Evolutionary conservation across 2,797 vertebrate genomes (phyloP), one percentile per base, ranked within the genome.

Genomic region (Huso huso): DNA sequence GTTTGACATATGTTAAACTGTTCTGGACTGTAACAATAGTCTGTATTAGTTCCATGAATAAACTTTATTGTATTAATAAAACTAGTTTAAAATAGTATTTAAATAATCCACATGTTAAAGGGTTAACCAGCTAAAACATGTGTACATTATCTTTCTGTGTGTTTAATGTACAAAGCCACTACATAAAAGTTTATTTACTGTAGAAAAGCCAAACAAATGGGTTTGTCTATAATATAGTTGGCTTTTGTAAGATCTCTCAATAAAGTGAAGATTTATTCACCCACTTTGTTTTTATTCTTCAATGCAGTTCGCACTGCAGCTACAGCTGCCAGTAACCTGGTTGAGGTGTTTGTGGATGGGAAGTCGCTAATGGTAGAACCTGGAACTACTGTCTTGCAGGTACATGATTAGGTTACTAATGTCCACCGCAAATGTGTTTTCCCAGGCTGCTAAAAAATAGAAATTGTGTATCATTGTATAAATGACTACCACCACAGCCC

Each of bases 331-430:
- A 94, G 93, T 81, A 96, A 93, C 81, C 83, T 97, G 81, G 92
- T 99, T 76, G 92, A 99, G 72, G 92, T 95, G 50, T 99, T 99
- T 87, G 90, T 99, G 61, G 96, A 99, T 79, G 96, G 95, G 10
- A 92, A 93, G 10, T 85, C 95, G 70, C 75, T 98, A 0, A 79
- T 93, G 83, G 97, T 99, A 72, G 92, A 93, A 76, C 86, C 95
- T 0, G 96, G 96, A 73, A 99, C 97, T 7, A 99, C 97, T 6
- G 94, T 99, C 12, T 86, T 99, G 61, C 97, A 99, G 89, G 96
- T 99, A 78, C 18, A 37, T 37, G 11, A 11, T 6, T 37, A 15
- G 3, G 6, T 51, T 10, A 59, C 52, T 69, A 51, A 10, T 53
- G 62, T 60, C 11, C 10, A 15, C 0, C 7, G 55, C 63, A 49